Evolutionary conservation across 1,140 invertebrate genomes (phyloP).

Genomic region (Scaptomyza montana): DNA sequence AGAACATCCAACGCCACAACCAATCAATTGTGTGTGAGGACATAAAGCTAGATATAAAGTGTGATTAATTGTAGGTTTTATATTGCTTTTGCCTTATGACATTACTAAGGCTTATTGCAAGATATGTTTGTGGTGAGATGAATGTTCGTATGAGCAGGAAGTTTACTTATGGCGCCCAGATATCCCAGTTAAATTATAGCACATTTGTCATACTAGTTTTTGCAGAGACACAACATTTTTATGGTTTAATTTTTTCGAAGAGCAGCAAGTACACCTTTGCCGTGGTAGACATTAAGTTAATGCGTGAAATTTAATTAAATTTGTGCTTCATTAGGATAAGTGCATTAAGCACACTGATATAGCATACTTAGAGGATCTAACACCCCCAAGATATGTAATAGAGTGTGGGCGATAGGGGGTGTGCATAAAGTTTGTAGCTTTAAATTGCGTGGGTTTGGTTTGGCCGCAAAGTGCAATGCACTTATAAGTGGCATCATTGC

Average conservation of each 20-base stretch:
- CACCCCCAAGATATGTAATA: neutral
- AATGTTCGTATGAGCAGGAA: too few relatives aligned
- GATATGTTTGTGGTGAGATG: too few relatives aligned
- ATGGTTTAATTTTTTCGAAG: neutral
- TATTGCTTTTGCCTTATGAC: too few relatives aligned
- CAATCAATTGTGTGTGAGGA: too few relatives aligned
- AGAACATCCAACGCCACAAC: too few relatives aligned
- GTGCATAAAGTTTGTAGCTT: slow-evolving; percentile 10
- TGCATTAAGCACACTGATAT: slow-evolving; percentile 31
- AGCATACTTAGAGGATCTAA: slow-evolving; percentile 7
- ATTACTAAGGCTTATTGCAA: too few relatives aligned
- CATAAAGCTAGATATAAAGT: too few relatives aligned
- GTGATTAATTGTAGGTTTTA: too few relatives aligned
- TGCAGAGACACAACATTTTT: neutral
- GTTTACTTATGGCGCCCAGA: neutral
- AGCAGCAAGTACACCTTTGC: neutral
- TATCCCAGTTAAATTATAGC: too few relatives aligned
- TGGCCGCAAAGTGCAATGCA: slow-evolving; percentile 17
- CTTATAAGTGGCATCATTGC: neutral
- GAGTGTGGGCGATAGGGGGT: too few relatives aligned
- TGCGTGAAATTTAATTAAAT: slow-evolving; percentile 74
- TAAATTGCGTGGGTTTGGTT: neutral
- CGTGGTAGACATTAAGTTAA: slow-evolving; percentile 44
- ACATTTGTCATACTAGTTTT: neutral
- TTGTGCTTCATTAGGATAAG: slow-evolving; percentile 71